Evolutionary conservation across 2,888 invertebrate species (phyloP), one percentile per base, ranked within the genome.

Genomic region (Hetaerina titia): DNA sequence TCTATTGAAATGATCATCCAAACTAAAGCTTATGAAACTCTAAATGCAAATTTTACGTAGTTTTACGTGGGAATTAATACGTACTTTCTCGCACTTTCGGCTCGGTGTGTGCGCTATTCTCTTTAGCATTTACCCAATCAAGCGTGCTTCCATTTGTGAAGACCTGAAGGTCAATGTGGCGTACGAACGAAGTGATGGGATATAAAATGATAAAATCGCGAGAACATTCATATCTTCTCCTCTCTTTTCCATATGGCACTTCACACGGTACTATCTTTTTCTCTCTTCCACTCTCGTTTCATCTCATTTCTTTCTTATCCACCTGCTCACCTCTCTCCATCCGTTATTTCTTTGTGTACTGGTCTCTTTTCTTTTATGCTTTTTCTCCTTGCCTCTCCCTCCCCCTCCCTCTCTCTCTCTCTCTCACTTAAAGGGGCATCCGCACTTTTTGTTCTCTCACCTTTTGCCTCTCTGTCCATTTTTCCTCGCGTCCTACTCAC

Each of bases 341-440:
- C 74, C n/a, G 22, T n/a, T 89, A n/a, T 89, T 94, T 56, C 60
- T 31, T 56, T 22, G 89, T 88, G n/a, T 87, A 87, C 94, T 69
- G 60, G 63, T 74, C 56, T n/a, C 87, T 58, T 90, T 56, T 63
- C 60, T 64, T 56, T 56, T 81, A 95, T 95, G 95, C 89, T 15
- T 17, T 95, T 95, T 95, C 96, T 95, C 95, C 95, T 95, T 95
- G 95, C 95, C 95, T 95, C 95, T 95, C 95, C 95, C 95, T 4
- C 74, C 4, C 74, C 74, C 74, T 74, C 74, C 4, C 74, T 4
- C 74, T 74, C 74, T 74, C 74, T n/a, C 74, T 74, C 74, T 74
- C 74, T 74, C 74, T 74, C 74, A 74, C 74, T n/a, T 74, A 74
- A n/a, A 74, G n/a, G 74, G 74, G 74, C n/a, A 74, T n/a, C 74